These are phyloP conservation scores for Bombus affinis DNA, from an alignment of 1,140 invertebrate species.

Conservation along the genomic window DNA sequence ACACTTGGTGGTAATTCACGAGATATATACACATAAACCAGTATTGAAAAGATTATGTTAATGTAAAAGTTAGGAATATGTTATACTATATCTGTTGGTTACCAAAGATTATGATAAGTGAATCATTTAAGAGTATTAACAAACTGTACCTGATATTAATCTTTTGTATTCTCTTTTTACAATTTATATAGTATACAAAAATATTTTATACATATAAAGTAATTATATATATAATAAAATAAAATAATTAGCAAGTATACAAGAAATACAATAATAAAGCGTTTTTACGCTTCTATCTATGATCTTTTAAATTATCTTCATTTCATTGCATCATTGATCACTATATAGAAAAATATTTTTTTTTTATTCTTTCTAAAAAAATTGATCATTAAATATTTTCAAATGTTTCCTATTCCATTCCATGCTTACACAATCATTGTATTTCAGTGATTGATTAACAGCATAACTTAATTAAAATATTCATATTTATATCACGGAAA, in stretches of 20 bases:
- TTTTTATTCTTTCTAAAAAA: neutral
- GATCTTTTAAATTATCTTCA: slow-evolving; percentile 29
- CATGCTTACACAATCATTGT: neutral
- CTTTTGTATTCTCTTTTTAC: slow-evolving; percentile 12
- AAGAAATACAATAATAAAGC: slow-evolving; percentile 38
- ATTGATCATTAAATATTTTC: neutral
- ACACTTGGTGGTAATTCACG: slow-evolving; percentile 3
- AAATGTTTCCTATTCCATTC: slow-evolving; percentile 1
- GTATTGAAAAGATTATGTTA: neutral
- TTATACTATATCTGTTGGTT: slow-evolving; percentile 10
- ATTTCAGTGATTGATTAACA: slow-evolving; percentile 7
- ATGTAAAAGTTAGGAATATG: neutral
- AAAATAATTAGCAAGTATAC: slow-evolving; percentile 22
- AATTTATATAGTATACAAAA: neutral
- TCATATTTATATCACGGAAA: neutral
- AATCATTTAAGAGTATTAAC: slow-evolving; percentile 28
- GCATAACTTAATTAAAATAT: neutral
- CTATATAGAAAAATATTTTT: neutral
- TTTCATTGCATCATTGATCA: slow-evolving; percentile 22
- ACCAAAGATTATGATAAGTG: slow-evolving; percentile 1
- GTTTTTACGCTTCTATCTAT: slow-evolving; percentile 28
- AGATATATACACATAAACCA: neutral
- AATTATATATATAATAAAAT: neutral
- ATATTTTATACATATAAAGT: slow-evolving; percentile 15
- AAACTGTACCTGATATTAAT: slow-evolving; percentile 18